Evolutionary conservation across 2,113 vertebrate species (phyloP).

Genomic region (Osmerus mordax): DNA sequence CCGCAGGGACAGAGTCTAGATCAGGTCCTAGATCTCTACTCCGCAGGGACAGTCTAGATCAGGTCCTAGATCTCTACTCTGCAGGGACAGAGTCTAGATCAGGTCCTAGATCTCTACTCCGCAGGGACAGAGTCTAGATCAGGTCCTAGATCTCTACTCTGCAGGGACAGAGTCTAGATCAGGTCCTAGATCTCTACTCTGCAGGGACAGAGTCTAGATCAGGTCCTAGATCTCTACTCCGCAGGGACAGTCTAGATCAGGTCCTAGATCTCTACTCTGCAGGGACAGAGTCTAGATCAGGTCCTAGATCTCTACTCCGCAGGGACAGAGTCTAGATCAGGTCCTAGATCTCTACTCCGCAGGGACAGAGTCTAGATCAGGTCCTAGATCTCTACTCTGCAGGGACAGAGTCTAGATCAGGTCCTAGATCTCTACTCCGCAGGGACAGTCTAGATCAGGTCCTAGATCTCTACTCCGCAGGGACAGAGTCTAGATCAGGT

Average conservation of each 20-base stretch:
- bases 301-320: constrained; percentile 47
- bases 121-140: no score
- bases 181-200: background rate
- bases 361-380: constrained; percentile 63
- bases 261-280: constrained; percentile 48
- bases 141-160: no score
- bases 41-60: constrained; percentile 62
- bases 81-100: constrained; percentile 65
- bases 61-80: constrained; percentile 41
- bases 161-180: no score
- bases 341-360: constrained; percentile 48
- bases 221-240: constrained; percentile 42
- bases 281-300: constrained; percentile 32
- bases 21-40: constrained; percentile 37
- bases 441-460: no score
- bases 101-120: no score
- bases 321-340: constrained; percentile 31
- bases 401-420: constrained; percentile 63
- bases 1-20: constrained; percentile 44
- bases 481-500: background rate
- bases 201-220: background rate
- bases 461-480: no score
- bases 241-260: constrained; percentile 38
- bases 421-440: no score
- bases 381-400: constrained; percentile 46